Conservation (phyloP, 2,113 vertebrate species). For the Laticauda laticaudata region DNA sequence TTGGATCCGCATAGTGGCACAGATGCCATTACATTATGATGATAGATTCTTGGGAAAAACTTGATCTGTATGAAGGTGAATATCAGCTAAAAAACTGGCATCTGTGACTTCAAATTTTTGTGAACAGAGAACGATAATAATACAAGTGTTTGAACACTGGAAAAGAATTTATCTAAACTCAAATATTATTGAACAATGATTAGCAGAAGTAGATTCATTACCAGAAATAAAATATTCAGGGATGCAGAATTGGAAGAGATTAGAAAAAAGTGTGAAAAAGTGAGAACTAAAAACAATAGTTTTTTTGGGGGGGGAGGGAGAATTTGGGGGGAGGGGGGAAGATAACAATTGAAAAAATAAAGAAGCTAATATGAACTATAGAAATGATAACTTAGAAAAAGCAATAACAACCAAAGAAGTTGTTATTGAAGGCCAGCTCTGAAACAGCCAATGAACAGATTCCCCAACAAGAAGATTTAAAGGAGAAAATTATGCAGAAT, state of each 20-base stretch:
- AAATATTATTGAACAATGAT: not conserved
- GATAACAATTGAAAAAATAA: not conserved
- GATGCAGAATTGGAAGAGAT: not conserved
- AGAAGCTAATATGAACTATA: not conserved
- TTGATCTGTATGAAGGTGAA: not conserved
- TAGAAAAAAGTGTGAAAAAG: not conserved
- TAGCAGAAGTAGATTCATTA: not conserved
- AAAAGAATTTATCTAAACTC: not conserved
- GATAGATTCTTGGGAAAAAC: not conserved
- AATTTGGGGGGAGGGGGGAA: no score
- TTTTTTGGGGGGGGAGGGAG: no score
- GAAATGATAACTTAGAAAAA: not conserved
- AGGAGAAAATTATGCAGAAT: not conserved
- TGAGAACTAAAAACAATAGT: not conserved
- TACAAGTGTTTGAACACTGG: not conserved
- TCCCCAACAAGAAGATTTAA: not conserved
- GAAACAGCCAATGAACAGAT: not conserved
- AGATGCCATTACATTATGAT: not conserved
- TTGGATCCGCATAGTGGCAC: not conserved
- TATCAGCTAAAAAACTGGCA: not conserved
- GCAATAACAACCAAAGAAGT: not conserved
- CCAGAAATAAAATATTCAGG: not conserved
- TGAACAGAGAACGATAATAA: not conserved
- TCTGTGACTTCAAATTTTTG: not conserved
- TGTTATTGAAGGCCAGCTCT: not conserved